Base-by-base conservation (phyloP, 2,888 invertebrate species). In the Lithophane semibrunnea region DNA sequence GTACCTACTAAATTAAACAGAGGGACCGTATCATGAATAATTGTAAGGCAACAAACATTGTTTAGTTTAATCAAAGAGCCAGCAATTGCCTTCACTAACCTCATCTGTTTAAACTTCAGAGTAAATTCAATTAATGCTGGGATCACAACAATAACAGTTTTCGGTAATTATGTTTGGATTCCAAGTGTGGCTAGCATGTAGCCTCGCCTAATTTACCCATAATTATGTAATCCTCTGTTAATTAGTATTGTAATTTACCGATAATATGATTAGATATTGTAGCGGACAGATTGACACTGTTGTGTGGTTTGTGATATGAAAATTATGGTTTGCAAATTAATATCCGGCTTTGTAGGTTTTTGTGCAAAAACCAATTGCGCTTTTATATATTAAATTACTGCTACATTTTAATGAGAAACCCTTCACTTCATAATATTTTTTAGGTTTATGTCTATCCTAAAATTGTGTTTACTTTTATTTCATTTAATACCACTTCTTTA, bases 101-200 rank as follows among this genome's bases (percentile, higher is more conserved):
- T 93, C 90, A 90, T 92, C 95, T 95, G 92, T 93, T 96, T 95
- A 96, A 96, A 96, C 95, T 95, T 93, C 82, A 90, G 88, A 90
- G 91, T 89, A 93, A 95, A 95, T 95, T 95, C 94, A 96, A 96
- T 96, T 96, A 95, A 93, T 94, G 88, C 89, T 86, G 89, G 92
- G 91, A 93, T 94, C 94, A 94, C 92, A 95, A 95, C 93, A 95
- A 95, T 94, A 95, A 95, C 94, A 94, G 92, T 95, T 95, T 94
- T 94, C 91, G 91, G 89, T 94, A 94, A 95, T 95, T 93, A 94
- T 94, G 93, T 94, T 95, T 93, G 92, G 89, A 92, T 88, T 93
- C 88, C 88, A 92, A 92, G 92, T 92, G 90, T 80, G 85, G 88
- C 86, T 74, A 87, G 88, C 86, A 85, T 85, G 81, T 37, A 82